Evolutionary conservation across 2,797 vertebrate species (phyloP).

Genomic region (Octomys mimax): DNA sequence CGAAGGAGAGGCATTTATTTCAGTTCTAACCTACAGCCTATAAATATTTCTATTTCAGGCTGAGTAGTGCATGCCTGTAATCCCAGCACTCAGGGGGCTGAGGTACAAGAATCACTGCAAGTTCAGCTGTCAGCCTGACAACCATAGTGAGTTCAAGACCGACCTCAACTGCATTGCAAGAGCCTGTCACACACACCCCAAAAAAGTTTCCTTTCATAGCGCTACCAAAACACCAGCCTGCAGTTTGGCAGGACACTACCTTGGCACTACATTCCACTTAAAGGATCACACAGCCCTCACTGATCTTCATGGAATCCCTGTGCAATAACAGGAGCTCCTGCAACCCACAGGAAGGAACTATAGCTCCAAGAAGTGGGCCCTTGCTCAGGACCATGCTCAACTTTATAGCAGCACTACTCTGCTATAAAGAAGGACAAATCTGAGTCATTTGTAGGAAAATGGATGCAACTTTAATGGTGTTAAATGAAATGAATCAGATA

Average conservation of each 20-base stretch:
- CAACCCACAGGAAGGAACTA: neutral
- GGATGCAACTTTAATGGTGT: neutral
- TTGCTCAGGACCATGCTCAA: neutral
- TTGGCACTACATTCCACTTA: neutral
- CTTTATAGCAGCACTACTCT: neutral
- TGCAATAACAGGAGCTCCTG: neutral
- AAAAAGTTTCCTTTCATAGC: neutral
- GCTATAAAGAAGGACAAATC: neutral
- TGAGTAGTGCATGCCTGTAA: neutral
- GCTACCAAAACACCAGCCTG: constrained; percentile 45
- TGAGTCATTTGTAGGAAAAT: neutral
- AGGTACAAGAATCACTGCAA: neutral
- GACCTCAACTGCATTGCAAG: neutral
- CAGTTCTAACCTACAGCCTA: neutral
- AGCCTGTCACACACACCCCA: neutral
- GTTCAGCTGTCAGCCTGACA: neutral
- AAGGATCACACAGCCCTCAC: neutral
- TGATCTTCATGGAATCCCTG: neutral
- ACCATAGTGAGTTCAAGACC: neutral
- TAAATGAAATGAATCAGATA: neutral
- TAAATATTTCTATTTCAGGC: constrained; percentile 25
- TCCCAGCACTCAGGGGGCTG: neutral
- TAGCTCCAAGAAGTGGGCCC: neutral
- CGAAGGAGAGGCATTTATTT: constrained; percentile 17
- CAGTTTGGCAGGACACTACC: neutral